phyloP scores from a whole-genome alignment of 2,113 vertebrate genomes.

The Xyrauchen texanus region DNA sequence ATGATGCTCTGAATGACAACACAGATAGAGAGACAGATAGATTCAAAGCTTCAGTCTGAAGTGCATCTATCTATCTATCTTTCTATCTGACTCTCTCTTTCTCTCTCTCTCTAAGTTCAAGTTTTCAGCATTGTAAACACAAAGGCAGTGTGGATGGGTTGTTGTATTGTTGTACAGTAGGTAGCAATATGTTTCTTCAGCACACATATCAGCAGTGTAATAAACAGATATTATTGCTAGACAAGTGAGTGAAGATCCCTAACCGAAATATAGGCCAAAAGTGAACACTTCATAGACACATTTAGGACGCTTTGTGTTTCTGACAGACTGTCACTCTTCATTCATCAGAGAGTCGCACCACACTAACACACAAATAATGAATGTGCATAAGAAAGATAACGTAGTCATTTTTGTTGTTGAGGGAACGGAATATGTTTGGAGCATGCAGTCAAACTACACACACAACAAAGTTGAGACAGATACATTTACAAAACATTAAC shows the following conservation, averaged over 20 bases:
- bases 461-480: no score
- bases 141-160: not conserved
- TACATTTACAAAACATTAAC: no score
- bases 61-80: not conserved
- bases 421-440: no score
- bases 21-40: not conserved
- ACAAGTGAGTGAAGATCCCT: conserved; percentile 15
- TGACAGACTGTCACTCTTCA: conserved; percentile 2
- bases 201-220: not conserved
- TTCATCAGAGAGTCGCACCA: not conserved
- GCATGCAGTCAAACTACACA: no score
- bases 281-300: conserved; percentile 3
- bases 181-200: not conserved
- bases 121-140: not conserved
- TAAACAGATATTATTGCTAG: conserved; percentile 25
- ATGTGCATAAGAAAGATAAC: not conserved
- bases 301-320: not conserved
- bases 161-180: not conserved
- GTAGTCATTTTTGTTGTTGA: no score
- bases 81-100: no score
- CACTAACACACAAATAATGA: not conserved
- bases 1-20: not conserved
- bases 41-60: conserved; percentile 4
- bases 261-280: conserved; percentile 1
- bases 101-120: not conserved